Conservation (phyloP, 2,888 invertebrate genomes). For the Celastrina argiolus region DNA sequence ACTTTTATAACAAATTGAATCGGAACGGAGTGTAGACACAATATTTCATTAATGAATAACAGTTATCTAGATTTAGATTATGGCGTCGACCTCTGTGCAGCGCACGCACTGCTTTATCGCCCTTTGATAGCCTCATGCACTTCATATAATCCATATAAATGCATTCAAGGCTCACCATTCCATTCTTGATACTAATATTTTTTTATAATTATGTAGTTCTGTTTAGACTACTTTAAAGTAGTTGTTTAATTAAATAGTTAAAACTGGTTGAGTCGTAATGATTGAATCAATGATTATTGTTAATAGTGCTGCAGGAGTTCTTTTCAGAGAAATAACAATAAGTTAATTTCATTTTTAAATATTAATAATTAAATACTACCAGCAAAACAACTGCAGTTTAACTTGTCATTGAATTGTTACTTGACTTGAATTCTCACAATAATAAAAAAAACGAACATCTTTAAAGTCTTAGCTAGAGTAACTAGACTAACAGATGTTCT, state of each 20-base stretch:
- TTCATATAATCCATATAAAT: slow-evolving; percentile 47
- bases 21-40: not conserved
- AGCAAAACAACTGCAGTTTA: not conserved
- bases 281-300: no score
- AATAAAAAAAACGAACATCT: not conserved
- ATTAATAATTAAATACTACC: not conserved
- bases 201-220: no score
- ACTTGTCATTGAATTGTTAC: not conserved
- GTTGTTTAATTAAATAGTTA: no score
- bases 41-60: slow-evolving; percentile 5
- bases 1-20: no score
- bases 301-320: no score
- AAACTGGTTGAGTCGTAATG: no score
- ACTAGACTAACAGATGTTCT: not conserved
- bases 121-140: slow-evolving; percentile 54
- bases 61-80: slow-evolving; percentile 18
- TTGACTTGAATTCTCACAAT: not conserved
- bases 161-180: slow-evolving; percentile 38
- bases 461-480: not conserved
- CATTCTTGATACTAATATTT: not conserved
- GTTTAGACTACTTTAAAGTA: no score
- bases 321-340: no score
- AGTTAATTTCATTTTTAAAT: not conserved
- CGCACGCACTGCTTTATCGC: slow-evolving; percentile 43
- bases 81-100: slow-evolving; percentile 50